A percentile compares a stretch with the other conserved stretches of the same genome.
Evolutionary conservation across 2,113 vertebrate genomes (phyloP).

Genomic region (Pelecanoides urinatrix): DNA sequence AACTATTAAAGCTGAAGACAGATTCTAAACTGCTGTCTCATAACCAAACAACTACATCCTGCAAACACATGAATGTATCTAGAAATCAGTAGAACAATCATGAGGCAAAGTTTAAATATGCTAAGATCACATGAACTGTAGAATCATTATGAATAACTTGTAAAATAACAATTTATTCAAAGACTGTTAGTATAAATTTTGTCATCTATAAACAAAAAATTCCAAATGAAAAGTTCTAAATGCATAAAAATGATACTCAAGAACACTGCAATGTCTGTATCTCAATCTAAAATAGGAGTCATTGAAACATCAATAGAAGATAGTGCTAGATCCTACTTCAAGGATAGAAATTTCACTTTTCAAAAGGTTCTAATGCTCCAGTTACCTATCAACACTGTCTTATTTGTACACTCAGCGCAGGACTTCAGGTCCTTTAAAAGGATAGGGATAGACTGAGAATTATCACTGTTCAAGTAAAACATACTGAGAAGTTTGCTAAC

Average conservation of each 20-base stretch:
- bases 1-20: not conserved
- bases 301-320: not conserved
- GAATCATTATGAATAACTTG: not conserved
- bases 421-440: not conserved
- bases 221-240: not conserved
- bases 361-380: not conserved
- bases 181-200: not conserved
- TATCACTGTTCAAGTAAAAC: not conserved
- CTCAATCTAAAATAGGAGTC: not conserved
- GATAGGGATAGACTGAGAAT: not conserved
- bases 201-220: not conserved
- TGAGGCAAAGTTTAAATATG: not conserved
- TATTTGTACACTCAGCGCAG: not conserved
- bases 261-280: not conserved
- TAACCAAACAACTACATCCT: not conserved
- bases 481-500: not conserved
- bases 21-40: not conserved
- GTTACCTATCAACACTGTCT: not conserved
- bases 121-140: not conserved
- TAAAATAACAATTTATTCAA: not conserved
- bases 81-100: not conserved
- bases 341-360: not conserved
- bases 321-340: not conserved
- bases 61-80: not conserved
- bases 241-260: not conserved